These are phyloP conservation scores for Phenacoccus solenopsis DNA, from an alignment of 1,140 invertebrate species.

Conservation along the genomic window DNA sequence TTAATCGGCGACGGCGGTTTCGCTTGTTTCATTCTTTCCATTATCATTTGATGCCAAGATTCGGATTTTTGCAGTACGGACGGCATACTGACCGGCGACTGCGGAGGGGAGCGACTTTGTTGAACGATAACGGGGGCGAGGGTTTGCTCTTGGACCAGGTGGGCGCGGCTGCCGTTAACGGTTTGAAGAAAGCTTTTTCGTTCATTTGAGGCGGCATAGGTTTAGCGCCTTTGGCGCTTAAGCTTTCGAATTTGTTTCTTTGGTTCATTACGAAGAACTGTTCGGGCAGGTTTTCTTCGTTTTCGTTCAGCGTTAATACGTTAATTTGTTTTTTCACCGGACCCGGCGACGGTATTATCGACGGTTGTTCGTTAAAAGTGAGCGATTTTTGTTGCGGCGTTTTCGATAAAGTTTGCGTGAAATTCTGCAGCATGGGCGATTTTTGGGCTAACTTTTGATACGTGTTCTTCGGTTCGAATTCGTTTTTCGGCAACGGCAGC, in stretches of 20 bases:
- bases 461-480: background rate
- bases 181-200: conserved; percentile 6
- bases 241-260: conserved; percentile 1
- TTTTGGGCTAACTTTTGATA: conserved; percentile 1
- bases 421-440: background rate
- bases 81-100: conserved; percentile 22
- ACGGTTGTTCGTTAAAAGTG: background rate
- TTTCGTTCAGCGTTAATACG: background rate
- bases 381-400: background rate
- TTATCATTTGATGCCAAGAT: conserved; percentile 58
- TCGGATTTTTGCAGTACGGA: conserved; percentile 55
- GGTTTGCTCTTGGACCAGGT: background rate
- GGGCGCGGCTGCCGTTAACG: background rate
- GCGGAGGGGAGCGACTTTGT: conserved; percentile 19
- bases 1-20: conserved; percentile 33
- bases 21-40: conserved; percentile 31
- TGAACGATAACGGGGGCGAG: conserved; percentile 5
- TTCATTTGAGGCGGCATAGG: background rate
- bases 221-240: background rate
- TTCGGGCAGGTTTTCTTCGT: background rate
- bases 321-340: background rate
- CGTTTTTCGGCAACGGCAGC: background rate
- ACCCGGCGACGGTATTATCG: background rate
- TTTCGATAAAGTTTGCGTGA: background rate
- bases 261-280: background rate